Evolutionary conservation across 2,113 vertebrate species (phyloP).

Genomic region (Oreamnos americanus): DNA sequence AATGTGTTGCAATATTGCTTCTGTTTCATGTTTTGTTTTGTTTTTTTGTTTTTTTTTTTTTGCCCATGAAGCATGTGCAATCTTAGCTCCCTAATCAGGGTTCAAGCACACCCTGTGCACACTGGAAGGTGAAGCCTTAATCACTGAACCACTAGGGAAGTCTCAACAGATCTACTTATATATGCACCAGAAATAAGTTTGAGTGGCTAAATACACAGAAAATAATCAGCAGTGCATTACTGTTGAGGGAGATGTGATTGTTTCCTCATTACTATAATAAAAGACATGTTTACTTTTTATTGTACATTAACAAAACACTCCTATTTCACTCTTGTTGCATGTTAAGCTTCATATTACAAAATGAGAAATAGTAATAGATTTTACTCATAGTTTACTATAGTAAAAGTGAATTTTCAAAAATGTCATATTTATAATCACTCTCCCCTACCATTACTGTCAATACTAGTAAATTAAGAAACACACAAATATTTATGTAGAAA

Average conservation of each 20-base stretch:
- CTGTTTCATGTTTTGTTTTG: background rate
- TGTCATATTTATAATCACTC: background rate
- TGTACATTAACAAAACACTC: constrained; percentile 18
- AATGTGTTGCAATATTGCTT: background rate
- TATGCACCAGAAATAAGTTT: background rate
- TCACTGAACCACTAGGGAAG: background rate
- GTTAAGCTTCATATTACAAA: constrained; percentile 38
- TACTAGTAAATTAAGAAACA: constrained; percentile 40
- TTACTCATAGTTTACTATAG: constrained; percentile 4
- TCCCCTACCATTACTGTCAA: background rate
- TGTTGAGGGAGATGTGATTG: background rate
- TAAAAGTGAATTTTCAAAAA: constrained; percentile 15
- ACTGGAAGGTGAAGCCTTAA: background rate
- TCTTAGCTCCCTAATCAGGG: background rate
- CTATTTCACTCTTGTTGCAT: background rate
- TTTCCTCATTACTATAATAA: background rate
- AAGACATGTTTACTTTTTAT: constrained; percentile 33
- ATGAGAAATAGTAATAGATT: background rate
- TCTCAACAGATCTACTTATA: background rate
- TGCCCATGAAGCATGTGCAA: background rate
- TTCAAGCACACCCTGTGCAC: background rate
- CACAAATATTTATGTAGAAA: constrained; percentile 53
- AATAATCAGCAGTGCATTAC: background rate
- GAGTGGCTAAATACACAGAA: background rate
- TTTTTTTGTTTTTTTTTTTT: background rate